phyloP scores from a whole-genome alignment of 2,888 invertebrate species.

The Eilema griseolum region DNA sequence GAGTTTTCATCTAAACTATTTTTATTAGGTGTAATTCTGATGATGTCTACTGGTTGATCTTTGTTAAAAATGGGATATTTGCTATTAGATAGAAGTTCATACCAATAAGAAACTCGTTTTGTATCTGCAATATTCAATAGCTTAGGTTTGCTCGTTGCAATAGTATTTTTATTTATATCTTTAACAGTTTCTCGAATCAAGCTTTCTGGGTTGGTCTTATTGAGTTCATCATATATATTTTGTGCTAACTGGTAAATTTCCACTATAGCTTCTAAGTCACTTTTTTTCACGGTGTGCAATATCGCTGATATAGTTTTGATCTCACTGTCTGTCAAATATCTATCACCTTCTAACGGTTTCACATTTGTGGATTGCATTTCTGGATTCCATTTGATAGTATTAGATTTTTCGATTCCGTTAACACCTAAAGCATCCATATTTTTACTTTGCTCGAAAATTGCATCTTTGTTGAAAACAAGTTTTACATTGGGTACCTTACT shows the following conservation, averaged over 20 bases:
- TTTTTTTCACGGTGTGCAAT: conserved; percentile 74
- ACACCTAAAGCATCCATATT: background rate
- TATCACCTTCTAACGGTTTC: conserved; percentile 50
- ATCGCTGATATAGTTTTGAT: conserved; percentile 71
- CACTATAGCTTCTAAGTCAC: conserved; percentile 77
- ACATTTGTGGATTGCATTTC: background rate
- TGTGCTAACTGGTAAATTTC: conserved; percentile 80
- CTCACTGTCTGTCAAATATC: conserved; percentile 74
- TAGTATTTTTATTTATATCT: conserved; percentile 53
- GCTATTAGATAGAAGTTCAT: conserved; percentile 16
- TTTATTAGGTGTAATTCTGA: background rate
- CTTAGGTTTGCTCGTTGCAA: background rate
- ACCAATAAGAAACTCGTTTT: conserved; percentile 36
- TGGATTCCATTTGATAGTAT: background rate
- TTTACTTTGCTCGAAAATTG: background rate
- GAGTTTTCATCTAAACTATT: background rate
- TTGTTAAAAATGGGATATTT: background rate
- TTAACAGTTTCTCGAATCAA: conserved; percentile 57
- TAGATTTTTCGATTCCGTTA: background rate
- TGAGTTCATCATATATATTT: conserved; percentile 78
- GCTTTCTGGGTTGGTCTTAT: conserved; percentile 54
- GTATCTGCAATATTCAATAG: conserved; percentile 1
- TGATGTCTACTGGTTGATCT: background rate
- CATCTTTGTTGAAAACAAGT: conserved; percentile 5
- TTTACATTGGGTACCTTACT: conserved; percentile 14